A percentile compares a stretch with the other conserved stretches of the same genome.
Evolutionary conservation across 2,888 invertebrate species (phyloP).

Genomic region (Agapetus fuscipes): DNA sequence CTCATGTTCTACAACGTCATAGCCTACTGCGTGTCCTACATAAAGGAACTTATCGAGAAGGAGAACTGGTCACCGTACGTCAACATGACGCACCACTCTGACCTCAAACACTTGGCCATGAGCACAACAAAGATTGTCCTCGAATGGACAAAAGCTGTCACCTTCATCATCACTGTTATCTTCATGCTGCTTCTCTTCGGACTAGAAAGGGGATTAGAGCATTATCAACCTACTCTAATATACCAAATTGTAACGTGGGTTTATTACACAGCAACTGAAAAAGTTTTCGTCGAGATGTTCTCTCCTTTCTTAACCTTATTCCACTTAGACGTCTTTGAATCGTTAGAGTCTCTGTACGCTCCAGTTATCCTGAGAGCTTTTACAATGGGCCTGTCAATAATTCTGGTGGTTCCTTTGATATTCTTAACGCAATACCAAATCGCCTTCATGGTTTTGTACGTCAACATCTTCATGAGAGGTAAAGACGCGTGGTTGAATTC

Average conservation of each 20-base stretch:
- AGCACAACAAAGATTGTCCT: constrained; percentile 71
- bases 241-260: constrained; percentile 58
- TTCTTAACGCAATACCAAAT: constrained; percentile 46
- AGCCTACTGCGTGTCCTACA: constrained; percentile 67
- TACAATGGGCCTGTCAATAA: constrained; percentile 46
- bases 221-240: constrained; percentile 58
- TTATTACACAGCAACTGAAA: constrained; percentile 64
- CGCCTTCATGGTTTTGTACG: constrained; percentile 45
- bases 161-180: constrained; percentile 66
- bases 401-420: constrained; percentile 47
- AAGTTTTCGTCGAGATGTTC: constrained; percentile 58
- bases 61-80: constrained; percentile 72
- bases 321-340: constrained; percentile 54
- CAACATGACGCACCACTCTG: constrained; percentile 60
- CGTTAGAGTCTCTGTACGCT: constrained; percentile 60
- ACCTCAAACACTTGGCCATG: constrained; percentile 70
- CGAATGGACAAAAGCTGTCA: constrained; percentile 75
- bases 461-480: constrained; percentile 56
- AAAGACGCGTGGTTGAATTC: constrained; percentile 52
- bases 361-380: constrained; percentile 54
- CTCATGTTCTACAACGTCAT: constrained; percentile 76
- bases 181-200: constrained; percentile 67
- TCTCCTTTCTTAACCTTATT: constrained; percentile 47
- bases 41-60: constrained; percentile 61
- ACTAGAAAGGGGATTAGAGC: constrained; percentile 62